A percentile compares a stretch with the other conserved stretches of the same genome.
These are phyloP conservation scores for Delichon dasypus DNA, from an alignment of 2,797 vertebrate genomes.

Conservation along the genomic window DNA sequence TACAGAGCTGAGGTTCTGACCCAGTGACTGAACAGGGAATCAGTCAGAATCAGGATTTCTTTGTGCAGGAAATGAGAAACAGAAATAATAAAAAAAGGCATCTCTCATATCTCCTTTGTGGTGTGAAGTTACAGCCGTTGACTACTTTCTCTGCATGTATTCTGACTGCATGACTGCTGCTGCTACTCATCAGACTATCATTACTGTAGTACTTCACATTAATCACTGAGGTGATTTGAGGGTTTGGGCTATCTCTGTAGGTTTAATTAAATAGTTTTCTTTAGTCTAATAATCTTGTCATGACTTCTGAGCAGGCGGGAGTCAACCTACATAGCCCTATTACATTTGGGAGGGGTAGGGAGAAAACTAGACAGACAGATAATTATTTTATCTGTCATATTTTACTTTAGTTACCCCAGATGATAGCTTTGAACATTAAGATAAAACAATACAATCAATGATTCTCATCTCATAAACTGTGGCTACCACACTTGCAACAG, in stretches of 20 bases:
- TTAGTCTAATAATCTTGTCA: neutral
- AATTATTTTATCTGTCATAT: neutral
- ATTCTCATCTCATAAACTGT: neutral
- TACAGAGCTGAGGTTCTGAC: neutral
- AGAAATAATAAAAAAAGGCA: neutral
- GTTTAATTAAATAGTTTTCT: conserved; percentile 12
- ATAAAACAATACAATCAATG: neutral
- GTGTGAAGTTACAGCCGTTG: conserved; percentile 1
- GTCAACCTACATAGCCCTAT: neutral
- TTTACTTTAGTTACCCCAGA: neutral
- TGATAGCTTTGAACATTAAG: neutral
- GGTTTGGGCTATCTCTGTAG: conserved; percentile 13
- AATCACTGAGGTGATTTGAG: neutral
- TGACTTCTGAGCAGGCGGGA: conserved; percentile 6
- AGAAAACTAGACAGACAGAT: neutral
- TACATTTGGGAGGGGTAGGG: neutral
- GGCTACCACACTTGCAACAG: neutral
- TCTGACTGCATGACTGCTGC: neutral
- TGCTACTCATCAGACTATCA: neutral
- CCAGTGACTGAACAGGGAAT: neutral
- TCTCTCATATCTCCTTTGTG: neutral
- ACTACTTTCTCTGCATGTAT: neutral
- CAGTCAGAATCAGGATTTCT: conserved; percentile 4
- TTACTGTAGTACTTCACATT: neutral
- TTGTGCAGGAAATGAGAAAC: neutral